A percentile compares a stretch with the other conserved stretches of the same genome.
phyloP scores from a whole-genome alignment of 92 coral and sea anemone genomes.

The Micromussa lordhowensis region DNA sequence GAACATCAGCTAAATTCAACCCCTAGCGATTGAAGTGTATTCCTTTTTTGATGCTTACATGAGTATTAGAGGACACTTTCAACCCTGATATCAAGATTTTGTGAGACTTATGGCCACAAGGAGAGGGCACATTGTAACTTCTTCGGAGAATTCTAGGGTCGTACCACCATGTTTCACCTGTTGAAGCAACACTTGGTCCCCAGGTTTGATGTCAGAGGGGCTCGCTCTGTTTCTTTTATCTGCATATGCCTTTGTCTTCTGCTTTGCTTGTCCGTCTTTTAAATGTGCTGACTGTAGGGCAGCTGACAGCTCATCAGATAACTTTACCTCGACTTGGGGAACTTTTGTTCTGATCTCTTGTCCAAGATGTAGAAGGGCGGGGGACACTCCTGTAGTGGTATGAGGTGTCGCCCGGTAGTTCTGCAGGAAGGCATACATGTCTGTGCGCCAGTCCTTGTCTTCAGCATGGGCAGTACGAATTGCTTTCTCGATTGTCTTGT shows the following conservation, averaged over 20 bases:
- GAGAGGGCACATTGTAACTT: too few species aligned
- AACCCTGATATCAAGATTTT: too few species aligned
- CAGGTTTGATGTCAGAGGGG: conserved; percentile 8
- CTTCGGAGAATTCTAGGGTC: too few species aligned
- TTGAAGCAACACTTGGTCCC: conserved; percentile 52
- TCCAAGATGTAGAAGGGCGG: conserved; percentile 3
- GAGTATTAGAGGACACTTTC: too few species aligned
- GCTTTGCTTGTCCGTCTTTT: background rate
- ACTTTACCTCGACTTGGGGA: background rate
- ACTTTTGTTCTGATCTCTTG: background rate
- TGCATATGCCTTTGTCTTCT: background rate
- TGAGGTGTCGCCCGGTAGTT: background rate
- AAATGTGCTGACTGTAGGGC: conserved; percentile 12
- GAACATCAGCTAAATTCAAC: too few species aligned
- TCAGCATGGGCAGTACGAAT: conserved; percentile 30
- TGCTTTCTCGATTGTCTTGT: conserved; percentile 30
- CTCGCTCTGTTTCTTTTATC: background rate
- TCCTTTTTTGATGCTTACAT: too few species aligned
- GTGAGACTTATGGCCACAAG: too few species aligned
- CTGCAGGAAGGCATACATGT: background rate
- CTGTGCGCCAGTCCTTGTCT: conserved; percentile 7
- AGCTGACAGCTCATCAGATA: conserved; percentile 20
- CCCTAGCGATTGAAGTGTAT: too few species aligned
- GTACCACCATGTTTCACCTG: conserved; percentile 17
- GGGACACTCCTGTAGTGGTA: background rate